Evolutionary conservation across 1,140 invertebrate genomes (phyloP), one percentile per base, ranked within the genome.

Genomic region (Nixonia krombeini): DNA sequence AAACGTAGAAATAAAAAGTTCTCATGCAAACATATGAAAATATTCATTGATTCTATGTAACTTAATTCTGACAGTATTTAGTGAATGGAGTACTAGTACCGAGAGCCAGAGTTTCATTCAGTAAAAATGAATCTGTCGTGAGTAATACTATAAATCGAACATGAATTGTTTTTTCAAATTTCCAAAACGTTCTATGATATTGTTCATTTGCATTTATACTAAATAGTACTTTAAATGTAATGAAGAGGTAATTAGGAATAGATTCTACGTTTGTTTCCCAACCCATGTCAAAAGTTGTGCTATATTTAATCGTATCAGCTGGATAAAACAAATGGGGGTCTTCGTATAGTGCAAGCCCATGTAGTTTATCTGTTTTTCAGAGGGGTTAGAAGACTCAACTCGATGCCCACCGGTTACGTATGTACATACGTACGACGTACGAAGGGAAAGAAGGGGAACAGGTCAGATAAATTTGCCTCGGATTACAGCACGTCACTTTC

Each of bases 401-500:
- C 44, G 49, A 58, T 42, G 55, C 38, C 7, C 26, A 37, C 7
- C 31, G 35, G 35, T n/a, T 21, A 9, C 18, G 21, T 28, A 35
- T 51, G 28, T 44, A n/a, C n/a, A n/a, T 21, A 40, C 28, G 42
- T 44, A 28, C n/a, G n/a, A n/a, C n/a, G n/a, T n/a, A n/a, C n/a
- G n/a, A n/a, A 13, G 50, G 21, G 5, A 17, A 35, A 21, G 26
- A 41, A 66, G 38, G 49, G 38, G 31, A 25, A 35, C 21, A 40
- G 62, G 47, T 71, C 58, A 70, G 62, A 72, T 74, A 70, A 76
- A 73, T 75, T 74, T 38, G 37, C 31, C 51, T 40, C 9, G 72
- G 66, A 76, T 76, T 74, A 76, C 69, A 38, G 26, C 37, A 46
- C 63, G 74, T 76, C 74, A 68, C 71, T 76, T 74, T 74, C 62